Evolutionary conservation across 2,797 vertebrate species (phyloP).

Genomic region (Florisuga fusca): DNA sequence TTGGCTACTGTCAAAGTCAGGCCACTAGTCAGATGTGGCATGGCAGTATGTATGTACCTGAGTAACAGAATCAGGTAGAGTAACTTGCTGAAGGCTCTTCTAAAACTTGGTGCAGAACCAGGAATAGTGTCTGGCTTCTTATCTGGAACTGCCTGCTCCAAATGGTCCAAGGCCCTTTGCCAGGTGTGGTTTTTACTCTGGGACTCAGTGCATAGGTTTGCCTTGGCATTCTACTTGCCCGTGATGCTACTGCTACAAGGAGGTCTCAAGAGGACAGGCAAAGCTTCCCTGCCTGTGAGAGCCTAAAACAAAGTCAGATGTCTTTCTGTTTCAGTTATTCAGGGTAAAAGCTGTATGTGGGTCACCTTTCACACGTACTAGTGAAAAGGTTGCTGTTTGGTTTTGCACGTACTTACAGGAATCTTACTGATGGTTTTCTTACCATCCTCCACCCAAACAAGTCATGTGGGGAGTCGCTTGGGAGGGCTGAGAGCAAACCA

Average conservation of each 20-base stretch:
- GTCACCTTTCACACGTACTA: neutral
- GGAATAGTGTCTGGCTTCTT: neutral
- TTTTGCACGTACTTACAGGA: neutral
- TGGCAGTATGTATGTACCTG: neutral
- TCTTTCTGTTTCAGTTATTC: conserved; percentile 23
- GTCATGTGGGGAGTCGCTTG: conserved; percentile 41
- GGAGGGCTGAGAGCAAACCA: conserved; percentile 51
- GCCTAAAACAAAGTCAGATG: neutral
- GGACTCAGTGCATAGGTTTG: neutral
- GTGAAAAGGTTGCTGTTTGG: neutral
- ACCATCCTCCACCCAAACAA: neutral
- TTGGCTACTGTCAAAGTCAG: neutral
- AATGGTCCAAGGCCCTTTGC: neutral
- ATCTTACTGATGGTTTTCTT: neutral
- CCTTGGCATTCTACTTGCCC: neutral
- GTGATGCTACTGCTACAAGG: neutral
- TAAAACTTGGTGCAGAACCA: rapidly evolving
- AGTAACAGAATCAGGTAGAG: neutral
- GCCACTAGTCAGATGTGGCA: neutral
- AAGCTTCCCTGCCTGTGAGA: neutral
- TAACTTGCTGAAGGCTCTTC: neutral
- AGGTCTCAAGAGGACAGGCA: neutral
- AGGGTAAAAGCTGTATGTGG: neutral
- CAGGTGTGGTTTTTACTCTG: neutral
- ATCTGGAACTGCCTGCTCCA: neutral